phyloP scores from a whole-genome alignment of 2,888 invertebrate species.

The Drosophila setosimentum region DNA sequence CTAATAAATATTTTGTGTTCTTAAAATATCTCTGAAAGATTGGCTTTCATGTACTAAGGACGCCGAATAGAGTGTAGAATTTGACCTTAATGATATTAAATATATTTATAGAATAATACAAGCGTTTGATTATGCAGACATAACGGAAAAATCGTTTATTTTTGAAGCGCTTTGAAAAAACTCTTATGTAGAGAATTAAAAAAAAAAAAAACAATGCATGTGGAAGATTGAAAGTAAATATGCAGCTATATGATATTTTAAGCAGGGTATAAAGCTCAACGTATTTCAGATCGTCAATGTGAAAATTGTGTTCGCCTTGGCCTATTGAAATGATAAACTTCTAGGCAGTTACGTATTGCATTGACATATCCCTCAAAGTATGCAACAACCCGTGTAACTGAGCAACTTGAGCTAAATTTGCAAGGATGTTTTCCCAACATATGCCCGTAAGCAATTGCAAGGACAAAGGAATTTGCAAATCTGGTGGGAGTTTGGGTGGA shows the following conservation, averaged over 20 bases:
- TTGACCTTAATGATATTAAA: neutral
- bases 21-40: neutral
- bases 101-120: neutral
- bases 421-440: neutral
- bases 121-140: neutral
- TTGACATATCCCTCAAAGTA: slow-evolving; percentile 34
- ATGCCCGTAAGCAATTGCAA: slow-evolving; percentile 2
- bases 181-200: neutral
- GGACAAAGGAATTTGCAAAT: slow-evolving; percentile 1
- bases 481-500: neutral
- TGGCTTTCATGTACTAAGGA: neutral
- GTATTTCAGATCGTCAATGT: neutral
- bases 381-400: slow-evolving; percentile 31
- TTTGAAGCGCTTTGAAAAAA: neutral
- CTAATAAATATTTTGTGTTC: slow-evolving; percentile 12
- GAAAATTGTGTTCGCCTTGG: neutral
- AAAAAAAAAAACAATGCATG: neutral
- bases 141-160: neutral
- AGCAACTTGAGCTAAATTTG: neutral
- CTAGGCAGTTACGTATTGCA: neutral
- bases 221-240: neutral
- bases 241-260: neutral
- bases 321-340: neutral
- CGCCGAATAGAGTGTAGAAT: neutral
- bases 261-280: neutral